These are phyloP conservation scores for Pristiophorus japonicus DNA, from an alignment of 2,113 vertebrate genomes.

Conservation along the genomic window DNA sequence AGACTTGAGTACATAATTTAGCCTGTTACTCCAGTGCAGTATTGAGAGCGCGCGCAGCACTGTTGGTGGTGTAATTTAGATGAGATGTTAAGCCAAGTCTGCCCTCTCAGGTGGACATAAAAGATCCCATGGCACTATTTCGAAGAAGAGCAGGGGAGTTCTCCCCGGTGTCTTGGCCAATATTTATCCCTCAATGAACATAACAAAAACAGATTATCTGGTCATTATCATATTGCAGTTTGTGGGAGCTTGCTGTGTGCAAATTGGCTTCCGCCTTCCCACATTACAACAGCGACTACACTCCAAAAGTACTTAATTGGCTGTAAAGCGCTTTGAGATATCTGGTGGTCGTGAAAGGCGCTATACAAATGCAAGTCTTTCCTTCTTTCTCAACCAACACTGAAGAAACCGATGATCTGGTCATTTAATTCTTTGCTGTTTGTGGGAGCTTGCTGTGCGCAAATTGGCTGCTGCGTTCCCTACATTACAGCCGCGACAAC, in stretches of 20 bases:
- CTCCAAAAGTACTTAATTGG: neutral
- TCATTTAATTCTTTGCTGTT: too few relatives aligned
- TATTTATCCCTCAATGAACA: too few relatives aligned
- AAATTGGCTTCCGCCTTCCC: neutral
- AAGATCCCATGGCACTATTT: too few relatives aligned
- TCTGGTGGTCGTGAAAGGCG: neutral
- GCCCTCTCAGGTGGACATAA: too few relatives aligned
- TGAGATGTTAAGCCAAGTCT: neutral
- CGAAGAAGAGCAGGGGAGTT: too few relatives aligned
- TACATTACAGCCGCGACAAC: too few relatives aligned
- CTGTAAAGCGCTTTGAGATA: neutral
- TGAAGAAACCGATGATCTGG: too few relatives aligned
- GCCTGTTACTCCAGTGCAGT: neutral
- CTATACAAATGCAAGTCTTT: neutral
- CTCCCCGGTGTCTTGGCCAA: too few relatives aligned
- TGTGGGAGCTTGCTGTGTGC: neutral
- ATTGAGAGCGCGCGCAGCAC: neutral
- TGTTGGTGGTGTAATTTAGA: neutral
- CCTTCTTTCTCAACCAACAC: too few relatives aligned
- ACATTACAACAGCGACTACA: neutral
- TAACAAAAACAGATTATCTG: too few relatives aligned
- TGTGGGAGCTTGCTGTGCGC: too few relatives aligned
- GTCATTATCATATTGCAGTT: neutral
- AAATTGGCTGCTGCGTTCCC: too few relatives aligned
- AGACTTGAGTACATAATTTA: neutral